Conservation (phyloP, 2,113 vertebrate genomes). For the Calidris pugnax region DNA sequence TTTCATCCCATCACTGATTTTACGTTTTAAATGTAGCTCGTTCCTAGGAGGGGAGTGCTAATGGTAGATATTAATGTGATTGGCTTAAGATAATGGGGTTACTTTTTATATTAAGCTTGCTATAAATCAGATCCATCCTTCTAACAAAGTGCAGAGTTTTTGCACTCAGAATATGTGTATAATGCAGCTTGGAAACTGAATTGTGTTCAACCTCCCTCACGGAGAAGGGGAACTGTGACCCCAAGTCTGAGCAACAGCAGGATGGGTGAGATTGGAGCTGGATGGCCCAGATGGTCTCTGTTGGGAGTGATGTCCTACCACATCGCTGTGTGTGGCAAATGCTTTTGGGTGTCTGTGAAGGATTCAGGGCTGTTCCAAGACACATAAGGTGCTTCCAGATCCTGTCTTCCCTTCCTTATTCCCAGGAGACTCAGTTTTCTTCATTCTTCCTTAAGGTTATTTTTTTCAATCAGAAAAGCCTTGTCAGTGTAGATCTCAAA, state of each 20-base stretch:
- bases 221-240: not conserved
- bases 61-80: not conserved
- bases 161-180: not conserved
- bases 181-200: not conserved
- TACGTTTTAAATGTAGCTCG: not conserved
- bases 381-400: not conserved
- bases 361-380: not conserved
- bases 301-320: not conserved
- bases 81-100: not conserved
- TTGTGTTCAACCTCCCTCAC: not conserved
- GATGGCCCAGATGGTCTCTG: not conserved
- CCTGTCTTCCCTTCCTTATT: not conserved
- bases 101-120: not conserved
- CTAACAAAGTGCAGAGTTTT: not conserved
- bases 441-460: not conserved
- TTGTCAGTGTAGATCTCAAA: not conserved
- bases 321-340: accelerated
- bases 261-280: not conserved
- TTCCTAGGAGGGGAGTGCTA: not conserved
- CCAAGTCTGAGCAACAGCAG: not conserved
- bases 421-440: not conserved
- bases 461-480: not conserved
- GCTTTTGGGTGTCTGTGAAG: not conserved
- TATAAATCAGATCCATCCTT: not conserved
- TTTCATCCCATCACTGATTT: not conserved